Evolutionary conservation across 2,113 vertebrate species (phyloP), one percentile per base, ranked within the genome.

Genomic region (Piaya cayana): DNA sequence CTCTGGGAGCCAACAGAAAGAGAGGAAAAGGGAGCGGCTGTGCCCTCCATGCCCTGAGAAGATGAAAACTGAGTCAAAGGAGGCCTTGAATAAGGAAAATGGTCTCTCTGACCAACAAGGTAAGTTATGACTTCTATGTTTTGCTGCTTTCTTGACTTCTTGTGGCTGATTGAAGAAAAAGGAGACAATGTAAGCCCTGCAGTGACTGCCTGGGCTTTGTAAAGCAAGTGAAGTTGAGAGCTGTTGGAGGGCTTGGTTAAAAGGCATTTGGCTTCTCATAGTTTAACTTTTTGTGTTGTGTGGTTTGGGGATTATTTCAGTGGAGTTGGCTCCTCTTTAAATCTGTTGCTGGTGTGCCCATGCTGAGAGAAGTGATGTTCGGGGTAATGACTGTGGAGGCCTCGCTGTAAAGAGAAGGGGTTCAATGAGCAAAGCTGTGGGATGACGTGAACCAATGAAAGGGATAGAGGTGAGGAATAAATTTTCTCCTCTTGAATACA

Each of bases 131-230:
- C 2, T 80, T 81, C 22, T 71, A 18, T 15, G 4, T 52, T 79
- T 70, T 25, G 9, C 1, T 65, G 15, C 7, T 64, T 32, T 39
- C 17, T 83, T 64, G 17, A 16, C 3, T 62, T 25, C 60, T 34
- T 71, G 36, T 25, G 36, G 21, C 6, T 34, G 16, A 19, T n/a
- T 52, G 32, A 58, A 55, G 32, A 3, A 4, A 23, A 37, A 42
- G 5, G 11, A 47, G 47, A 3, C 0, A 8, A 9, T 5, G 5
- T 6, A 32, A 29, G 20, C 0, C 5, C 11, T 11, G 18, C 2
- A 39, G 20, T 21, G 34, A 49, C 25, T 12, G 6, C 11, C 2
- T 49, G 18, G 16, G 6, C 2, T 82, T 64, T 29, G 23, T 30
- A n/a, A 37, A 56, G 21, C 4, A 34, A 59, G 23, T 8, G 14